phyloP scores from a whole-genome alignment of 1,140 invertebrate species.

The Trissolcus basalis region DNA sequence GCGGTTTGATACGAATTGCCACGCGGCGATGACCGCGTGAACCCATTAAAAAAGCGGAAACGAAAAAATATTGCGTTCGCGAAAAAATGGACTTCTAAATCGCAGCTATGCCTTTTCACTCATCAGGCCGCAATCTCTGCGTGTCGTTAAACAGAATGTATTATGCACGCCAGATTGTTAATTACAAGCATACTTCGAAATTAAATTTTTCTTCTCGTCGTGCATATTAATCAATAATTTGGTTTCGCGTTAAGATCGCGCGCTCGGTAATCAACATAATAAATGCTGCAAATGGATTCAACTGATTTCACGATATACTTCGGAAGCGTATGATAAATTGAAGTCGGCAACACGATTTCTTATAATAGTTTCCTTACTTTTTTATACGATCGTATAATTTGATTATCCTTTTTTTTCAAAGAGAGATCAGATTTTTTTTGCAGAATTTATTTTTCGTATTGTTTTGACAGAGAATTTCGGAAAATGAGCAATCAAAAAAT shows the following conservation, averaged over 20 bases:
- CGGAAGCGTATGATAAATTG: too few relatives aligned
- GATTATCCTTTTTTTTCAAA: too few relatives aligned
- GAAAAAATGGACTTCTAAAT: constrained; percentile 30
- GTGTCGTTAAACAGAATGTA: constrained; percentile 36
- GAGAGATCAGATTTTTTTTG: too few relatives aligned
- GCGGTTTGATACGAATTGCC: constrained; percentile 38
- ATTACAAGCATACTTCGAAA: constrained; percentile 29
- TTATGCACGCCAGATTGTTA: constrained; percentile 38
- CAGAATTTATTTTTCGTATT: too few relatives aligned
- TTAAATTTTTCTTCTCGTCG: constrained; percentile 35
- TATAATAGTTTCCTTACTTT: too few relatives aligned
- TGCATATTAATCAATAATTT: constrained; percentile 40
- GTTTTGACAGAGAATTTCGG: too few relatives aligned
- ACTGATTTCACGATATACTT: too few relatives aligned
- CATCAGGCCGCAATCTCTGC: constrained; percentile 9
- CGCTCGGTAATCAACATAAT: constrained; percentile 26
- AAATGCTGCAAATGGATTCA: constrained; percentile 22
- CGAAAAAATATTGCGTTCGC: constrained; percentile 11
- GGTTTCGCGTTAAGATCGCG: constrained; percentile 21
- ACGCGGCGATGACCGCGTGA: constrained; percentile 29
- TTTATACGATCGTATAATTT: too few relatives aligned
- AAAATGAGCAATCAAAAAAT: too few relatives aligned
- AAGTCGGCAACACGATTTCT: too few relatives aligned
- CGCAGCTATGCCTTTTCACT: neutral
- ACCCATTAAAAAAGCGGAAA: constrained; percentile 9